Base-by-base conservation (phyloP, 1,140 invertebrate species). In the Drosophila tropicalis region DNA sequence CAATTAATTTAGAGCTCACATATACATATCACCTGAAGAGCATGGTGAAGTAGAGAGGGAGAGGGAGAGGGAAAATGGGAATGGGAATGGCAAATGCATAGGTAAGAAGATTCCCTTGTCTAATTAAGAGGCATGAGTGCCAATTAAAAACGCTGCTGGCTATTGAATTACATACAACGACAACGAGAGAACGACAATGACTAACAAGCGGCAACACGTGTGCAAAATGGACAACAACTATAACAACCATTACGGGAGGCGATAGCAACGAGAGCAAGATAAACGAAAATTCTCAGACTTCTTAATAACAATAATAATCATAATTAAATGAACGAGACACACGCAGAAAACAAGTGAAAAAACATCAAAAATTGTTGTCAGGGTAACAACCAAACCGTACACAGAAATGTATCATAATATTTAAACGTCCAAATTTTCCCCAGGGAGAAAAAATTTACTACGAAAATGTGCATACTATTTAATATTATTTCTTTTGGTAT, bases 1-100 rank as follows among this genome's bases (percentile, higher is more conserved):
- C 73, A 85, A 85, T 84, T 84, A 77, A 70, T 74, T 81, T 70
- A 54, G 72, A 51, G 65, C 67, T 54, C 57, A 70, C 56, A 60
- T 19, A 15, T 15, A 60, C 10, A 15, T 15, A 47, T 47, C 29
- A 29, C 29, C 29, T 29, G 29, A 5, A 47, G 15, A 47, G 15
- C 17, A 19, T 10, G 17, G 12, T 10, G 12, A 36, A 19, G 40
- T 2, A 25, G 17, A 22, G 12, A 34, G 54, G n/a, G 25, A 54
- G 51, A n/a, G n/a, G n/a, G n/a, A n/a, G n/a, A n/a, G n/a, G n/a
- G n/a, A n/a, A n/a, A n/a, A n/a, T n/a, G n/a, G n/a, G n/a, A 36
- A 36, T 36, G 34, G 34, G 36, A 39, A 39, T 10, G 12, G 36
- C 3, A 39, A 9, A 12, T 22, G 70, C 64, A 65, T 13, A 71